Evolutionary conservation across 1,140 invertebrate species (phyloP).

Genomic region (Bombus superbus): DNA sequence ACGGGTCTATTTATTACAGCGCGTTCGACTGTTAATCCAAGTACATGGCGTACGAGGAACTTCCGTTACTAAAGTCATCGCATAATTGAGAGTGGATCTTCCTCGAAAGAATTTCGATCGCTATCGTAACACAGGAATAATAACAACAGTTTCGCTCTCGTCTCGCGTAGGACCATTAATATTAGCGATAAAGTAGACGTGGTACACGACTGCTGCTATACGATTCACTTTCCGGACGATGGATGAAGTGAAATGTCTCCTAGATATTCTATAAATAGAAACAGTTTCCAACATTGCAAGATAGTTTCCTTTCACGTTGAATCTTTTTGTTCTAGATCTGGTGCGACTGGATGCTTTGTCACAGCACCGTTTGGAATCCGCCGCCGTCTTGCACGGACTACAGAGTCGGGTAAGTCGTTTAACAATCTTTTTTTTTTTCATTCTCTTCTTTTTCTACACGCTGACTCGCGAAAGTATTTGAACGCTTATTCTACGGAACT

Average conservation of each 20-base stretch:
- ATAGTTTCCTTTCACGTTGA: not conserved
- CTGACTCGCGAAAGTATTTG: not conserved
- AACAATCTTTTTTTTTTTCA: not conserved
- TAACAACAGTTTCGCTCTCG: slow-evolving; percentile 48
- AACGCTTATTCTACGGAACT: not conserved
- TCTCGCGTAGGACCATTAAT: slow-evolving; percentile 67
- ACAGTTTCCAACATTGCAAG: slow-evolving; percentile 3
- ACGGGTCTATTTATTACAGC: no score
- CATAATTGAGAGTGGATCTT: not conserved
- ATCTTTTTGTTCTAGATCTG: slow-evolving; percentile 85
- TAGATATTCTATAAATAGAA: slow-evolving; percentile 60
- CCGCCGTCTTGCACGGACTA: slow-evolving; percentile 91
- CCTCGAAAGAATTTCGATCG: slow-evolving; percentile 30
- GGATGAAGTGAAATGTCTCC: slow-evolving; percentile 50
- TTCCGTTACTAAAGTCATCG: not conserved
- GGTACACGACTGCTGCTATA: slow-evolving; percentile 55
- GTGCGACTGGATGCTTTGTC: slow-evolving; percentile 96
- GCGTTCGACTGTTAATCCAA: no score
- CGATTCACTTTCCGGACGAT: slow-evolving; percentile 61
- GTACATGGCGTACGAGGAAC: no score
- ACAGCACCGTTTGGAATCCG: slow-evolving; percentile 93
- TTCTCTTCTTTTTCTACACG: not conserved
- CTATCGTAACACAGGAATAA: slow-evolving; percentile 59
- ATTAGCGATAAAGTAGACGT: slow-evolving; percentile 67
- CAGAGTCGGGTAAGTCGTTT: slow-evolving; percentile 88